Conservation (phyloP, 2,113 vertebrate species). For the Passer montanus region DNA sequence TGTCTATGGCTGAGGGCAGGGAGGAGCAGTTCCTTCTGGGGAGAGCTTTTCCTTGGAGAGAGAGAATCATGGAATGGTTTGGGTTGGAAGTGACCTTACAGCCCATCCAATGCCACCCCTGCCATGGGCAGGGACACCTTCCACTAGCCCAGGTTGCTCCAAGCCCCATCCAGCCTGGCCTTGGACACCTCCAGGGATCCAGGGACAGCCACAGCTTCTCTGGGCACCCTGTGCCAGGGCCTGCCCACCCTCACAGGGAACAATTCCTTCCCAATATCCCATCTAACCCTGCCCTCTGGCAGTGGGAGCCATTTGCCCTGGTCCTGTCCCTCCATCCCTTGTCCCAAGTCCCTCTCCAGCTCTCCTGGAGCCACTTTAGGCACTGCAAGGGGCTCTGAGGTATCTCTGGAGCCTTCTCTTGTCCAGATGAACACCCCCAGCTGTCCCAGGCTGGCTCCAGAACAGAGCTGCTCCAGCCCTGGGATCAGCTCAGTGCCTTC, state of each 20-base stretch:
- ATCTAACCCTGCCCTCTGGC: rapidly evolving
- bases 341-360: background rate
- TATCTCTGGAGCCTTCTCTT: background rate
- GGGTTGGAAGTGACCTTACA: rapidly evolving
- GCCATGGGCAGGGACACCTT: background rate
- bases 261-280: rapidly evolving
- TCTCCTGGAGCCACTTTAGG: background rate
- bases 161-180: rapidly evolving
- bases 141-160: rapidly evolving
- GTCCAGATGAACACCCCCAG: background rate
- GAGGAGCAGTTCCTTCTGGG: rapidly evolving
- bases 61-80: background rate
- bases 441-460: background rate
- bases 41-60: background rate
- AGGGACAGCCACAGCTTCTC: background rate
- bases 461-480: background rate
- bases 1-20: background rate
- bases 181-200: background rate
- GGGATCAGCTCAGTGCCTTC: background rate
- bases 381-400: rapidly evolving
- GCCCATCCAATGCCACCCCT: background rate
- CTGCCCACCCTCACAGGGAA: rapidly evolving
- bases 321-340: background rate
- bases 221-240: background rate
- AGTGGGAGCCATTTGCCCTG: background rate